Percentiles rank a stretch among this genome's conserved stretches.
Conservation (phyloP, 2,797 vertebrate species). For the Gephyroberyx darwinii region DNA sequence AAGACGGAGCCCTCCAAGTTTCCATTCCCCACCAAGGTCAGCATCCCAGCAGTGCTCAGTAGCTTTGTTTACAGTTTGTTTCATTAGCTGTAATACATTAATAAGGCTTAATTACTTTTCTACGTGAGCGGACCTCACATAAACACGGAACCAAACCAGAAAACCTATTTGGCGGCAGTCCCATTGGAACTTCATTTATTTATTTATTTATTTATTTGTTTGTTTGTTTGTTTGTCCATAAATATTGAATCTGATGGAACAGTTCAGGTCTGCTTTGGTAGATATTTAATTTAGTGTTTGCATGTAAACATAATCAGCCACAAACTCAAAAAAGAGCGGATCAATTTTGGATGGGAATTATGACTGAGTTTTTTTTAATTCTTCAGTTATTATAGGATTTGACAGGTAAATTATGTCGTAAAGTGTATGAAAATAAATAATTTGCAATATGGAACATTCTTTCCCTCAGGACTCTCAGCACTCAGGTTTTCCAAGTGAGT, state of each 20-base stretch:
- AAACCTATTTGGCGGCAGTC: neutral
- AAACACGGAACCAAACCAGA: neutral
- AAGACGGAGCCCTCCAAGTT: conserved; percentile 99
- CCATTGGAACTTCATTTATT: neutral
- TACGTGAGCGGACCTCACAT: conserved; percentile 3
- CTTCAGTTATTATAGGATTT: neutral
- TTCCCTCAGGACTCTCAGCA: conserved; percentile 87
- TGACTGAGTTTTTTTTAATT: neutral
- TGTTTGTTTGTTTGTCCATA: neutral
- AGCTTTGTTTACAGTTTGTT: conserved; percentile 16
- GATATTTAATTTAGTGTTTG: neutral
- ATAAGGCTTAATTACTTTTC: neutral
- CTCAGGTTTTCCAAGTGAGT: conserved; percentile 90
- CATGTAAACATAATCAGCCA: neutral
- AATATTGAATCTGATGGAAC: neutral
- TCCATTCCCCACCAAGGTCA: conserved; percentile 98
- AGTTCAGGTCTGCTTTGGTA: neutral
- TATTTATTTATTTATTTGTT: neutral
- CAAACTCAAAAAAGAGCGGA: neutral
- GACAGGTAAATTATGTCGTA: neutral
- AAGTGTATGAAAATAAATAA: conserved; percentile 11
- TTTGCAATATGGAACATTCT: conserved; percentile 8
- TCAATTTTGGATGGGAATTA: neutral
- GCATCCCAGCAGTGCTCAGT: conserved; percentile 44
- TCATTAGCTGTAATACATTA: conserved; percentile 21